phyloP scores from a whole-genome alignment of 2,888 invertebrate species.

The Opisthograptis luteolata region DNA sequence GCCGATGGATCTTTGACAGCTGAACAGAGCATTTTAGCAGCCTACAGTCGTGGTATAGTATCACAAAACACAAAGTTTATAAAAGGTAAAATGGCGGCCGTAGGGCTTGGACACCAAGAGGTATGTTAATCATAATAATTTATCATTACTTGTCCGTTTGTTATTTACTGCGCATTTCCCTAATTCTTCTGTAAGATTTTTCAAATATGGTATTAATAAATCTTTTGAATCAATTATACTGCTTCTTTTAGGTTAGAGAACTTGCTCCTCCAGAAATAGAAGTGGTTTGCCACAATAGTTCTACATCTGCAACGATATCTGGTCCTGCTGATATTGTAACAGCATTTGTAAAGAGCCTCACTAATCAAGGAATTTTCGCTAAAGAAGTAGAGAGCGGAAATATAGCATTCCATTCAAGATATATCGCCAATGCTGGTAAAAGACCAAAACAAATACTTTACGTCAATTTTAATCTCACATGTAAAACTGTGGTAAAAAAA shows the following conservation, averaged over 20 bases:
- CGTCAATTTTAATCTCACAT: too few species aligned
- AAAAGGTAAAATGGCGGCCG: conserved; percentile 92
- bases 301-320: conserved; percentile 90
- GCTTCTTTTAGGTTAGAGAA: conserved; percentile 40
- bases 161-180: too few species aligned
- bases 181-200: too few species aligned
- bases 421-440: conserved; percentile 82
- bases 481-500: too few species aligned
- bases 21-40: conserved; percentile 91
- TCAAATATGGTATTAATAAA: neutral
- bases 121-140: too few species aligned
- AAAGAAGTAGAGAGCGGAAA: conserved; percentile 85
- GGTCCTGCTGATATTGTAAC: conserved; percentile 87
- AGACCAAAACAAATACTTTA: neutral
- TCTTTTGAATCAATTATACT: too few species aligned
- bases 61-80: conserved; percentile 86
- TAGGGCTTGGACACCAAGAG: conserved; percentile 86
- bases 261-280: conserved; percentile 85
- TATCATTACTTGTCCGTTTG: too few species aligned
- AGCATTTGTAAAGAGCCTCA: conserved; percentile 77
- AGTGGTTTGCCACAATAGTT: conserved; percentile 92
- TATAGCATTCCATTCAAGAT: conserved; percentile 94
- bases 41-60: conserved; percentile 91
- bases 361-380: conserved; percentile 51
- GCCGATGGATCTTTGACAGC: conserved; percentile 88